Evolutionary conservation across 2,113 vertebrate genomes (phyloP).

Genomic region (Egretta garzetta): DNA sequence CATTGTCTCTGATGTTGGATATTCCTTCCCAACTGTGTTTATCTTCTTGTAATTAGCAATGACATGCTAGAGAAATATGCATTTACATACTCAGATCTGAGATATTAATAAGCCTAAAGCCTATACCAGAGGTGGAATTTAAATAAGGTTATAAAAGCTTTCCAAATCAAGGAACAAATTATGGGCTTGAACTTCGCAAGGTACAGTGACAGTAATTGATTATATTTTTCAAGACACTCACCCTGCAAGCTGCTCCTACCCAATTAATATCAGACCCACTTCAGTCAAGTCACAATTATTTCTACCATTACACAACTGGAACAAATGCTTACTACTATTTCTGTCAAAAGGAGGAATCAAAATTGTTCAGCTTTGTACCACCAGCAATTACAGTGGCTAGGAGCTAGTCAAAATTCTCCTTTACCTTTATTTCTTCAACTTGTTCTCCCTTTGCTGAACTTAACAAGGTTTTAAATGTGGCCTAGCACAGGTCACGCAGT

Average conservation of each 20-base stretch:
- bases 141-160: constrained; percentile 24
- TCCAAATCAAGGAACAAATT: constrained; percentile 26
- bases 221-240: constrained; percentile 15
- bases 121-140: background rate
- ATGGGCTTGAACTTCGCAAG: background rate
- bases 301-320: background rate
- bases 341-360: background rate
- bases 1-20: background rate
- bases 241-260: background rate
- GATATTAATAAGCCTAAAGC: constrained; percentile 23
- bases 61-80: background rate
- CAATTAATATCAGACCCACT: constrained; percentile 28
- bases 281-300: constrained; percentile 8
- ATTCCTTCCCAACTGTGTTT: background rate
- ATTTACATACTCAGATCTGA: background rate
- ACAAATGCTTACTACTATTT: constrained; percentile 2
- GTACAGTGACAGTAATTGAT: constrained; percentile 37
- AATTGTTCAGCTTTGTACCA: background rate
- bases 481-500: background rate
- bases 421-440: background rate
- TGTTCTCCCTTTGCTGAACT: background rate
- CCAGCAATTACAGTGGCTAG: background rate
- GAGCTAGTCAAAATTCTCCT: background rate
- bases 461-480: background rate
- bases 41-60: background rate